Conservation (phyloP, 1,140 invertebrate genomes). For the Zelostemma sp. region DNA sequence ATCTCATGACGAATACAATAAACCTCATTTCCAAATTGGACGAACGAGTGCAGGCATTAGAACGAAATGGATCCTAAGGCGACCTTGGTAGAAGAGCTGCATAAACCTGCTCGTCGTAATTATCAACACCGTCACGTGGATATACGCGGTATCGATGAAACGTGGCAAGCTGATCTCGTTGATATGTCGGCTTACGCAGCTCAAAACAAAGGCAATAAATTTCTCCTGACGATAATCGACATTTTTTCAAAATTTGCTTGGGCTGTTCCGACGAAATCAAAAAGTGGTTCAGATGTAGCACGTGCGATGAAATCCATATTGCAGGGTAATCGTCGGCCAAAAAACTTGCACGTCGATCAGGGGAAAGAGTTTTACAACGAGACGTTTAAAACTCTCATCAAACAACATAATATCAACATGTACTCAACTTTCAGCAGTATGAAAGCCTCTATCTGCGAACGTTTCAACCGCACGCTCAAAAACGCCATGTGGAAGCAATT, state of each 20-base stretch:
- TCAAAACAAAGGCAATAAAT: too few relatives aligned
- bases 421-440: slow-evolving; percentile 22
- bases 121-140: background rate
- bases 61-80: too few relatives aligned
- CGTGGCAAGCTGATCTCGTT: background rate
- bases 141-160: background rate
- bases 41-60: too few relatives aligned
- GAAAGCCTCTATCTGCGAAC: slow-evolving; percentile 27
- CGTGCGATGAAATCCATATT: slow-evolving; percentile 50
- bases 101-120: slow-evolving; percentile 2
- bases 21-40: too few relatives aligned
- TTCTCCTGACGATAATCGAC: slow-evolving; percentile 36
- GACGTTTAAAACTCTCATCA: slow-evolving; percentile 11
- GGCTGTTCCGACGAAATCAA: too few relatives aligned
- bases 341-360: slow-evolving; percentile 19
- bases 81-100: background rate
- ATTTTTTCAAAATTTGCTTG: slow-evolving; percentile 27
- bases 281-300: slow-evolving; percentile 33
- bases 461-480: too few relatives aligned
- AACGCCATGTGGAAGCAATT: slow-evolving; percentile 22
- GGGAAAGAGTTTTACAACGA: slow-evolving; percentile 28
- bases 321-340: too few relatives aligned
- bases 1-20: slow-evolving; percentile 9
- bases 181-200: background rate
- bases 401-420: slow-evolving; percentile 17